These are phyloP conservation scores for Sphinx pinastri DNA, from an alignment of 2,888 invertebrate genomes.

Conservation along the genomic window DNA sequence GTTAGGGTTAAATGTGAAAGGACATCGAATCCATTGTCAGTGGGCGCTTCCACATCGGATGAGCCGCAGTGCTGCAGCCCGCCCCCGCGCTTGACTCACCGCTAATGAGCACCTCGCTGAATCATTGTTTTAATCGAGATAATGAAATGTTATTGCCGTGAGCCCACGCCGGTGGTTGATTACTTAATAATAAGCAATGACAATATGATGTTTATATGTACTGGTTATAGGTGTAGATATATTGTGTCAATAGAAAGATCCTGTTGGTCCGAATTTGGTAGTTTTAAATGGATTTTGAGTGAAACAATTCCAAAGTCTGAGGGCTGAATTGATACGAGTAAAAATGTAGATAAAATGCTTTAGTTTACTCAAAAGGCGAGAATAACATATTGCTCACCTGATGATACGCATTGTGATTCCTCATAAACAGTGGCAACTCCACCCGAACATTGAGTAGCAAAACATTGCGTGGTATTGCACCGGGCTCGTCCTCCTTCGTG, in stretches of 20 bases:
- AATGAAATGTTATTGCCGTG: conserved; percentile 54
- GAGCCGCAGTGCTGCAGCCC: conserved; percentile 30
- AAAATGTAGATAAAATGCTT: no score
- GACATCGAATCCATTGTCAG: neutral
- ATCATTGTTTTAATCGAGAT: conserved; percentile 68
- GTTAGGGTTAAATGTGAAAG: conserved; percentile 6
- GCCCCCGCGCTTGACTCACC: conserved; percentile 59
- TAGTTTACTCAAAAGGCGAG: no score
- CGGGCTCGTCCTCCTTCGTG: no score
- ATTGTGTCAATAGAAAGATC: neutral
- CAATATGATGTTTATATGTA: neutral
- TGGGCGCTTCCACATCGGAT: neutral
- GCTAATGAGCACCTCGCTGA: conserved; percentile 61
- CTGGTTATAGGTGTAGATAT: neutral
- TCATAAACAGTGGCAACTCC: no score
- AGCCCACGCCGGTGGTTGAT: conserved; percentile 34
- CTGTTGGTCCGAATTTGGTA: no score
- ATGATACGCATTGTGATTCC: no score
- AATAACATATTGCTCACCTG: no score
- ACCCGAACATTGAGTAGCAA: no score
- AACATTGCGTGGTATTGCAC: no score
- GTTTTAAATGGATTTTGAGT: no score
- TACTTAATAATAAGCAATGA: conserved; percentile 2
- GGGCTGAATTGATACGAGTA: no score
- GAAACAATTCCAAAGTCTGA: no score